These are phyloP conservation scores for Rhingia campestris DNA, from an alignment of 2,888 invertebrate species.

Conservation along the genomic window DNA sequence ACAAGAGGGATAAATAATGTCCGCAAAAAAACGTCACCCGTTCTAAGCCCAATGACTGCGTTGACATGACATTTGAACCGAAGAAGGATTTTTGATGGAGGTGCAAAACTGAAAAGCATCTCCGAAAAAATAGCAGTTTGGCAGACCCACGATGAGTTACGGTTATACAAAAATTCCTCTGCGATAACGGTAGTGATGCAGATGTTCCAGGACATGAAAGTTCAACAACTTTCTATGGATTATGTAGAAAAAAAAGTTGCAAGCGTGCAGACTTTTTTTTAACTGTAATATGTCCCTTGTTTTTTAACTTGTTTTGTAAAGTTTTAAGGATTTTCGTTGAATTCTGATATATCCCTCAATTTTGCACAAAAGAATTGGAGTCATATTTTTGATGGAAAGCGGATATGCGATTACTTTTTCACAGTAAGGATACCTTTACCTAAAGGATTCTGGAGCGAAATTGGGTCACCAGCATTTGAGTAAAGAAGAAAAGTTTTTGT, in stretches of 20 bases:
- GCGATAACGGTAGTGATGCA: background rate
- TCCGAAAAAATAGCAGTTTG: conserved; percentile 12
- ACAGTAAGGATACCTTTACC: too few species aligned
- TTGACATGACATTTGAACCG: conserved; percentile 66
- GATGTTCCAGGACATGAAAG: background rate
- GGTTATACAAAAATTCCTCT: background rate
- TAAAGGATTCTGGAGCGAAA: too few species aligned
- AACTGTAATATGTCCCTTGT: background rate
- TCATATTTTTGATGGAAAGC: too few species aligned
- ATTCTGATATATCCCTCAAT: too few species aligned
- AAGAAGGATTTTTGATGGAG: conserved; percentile 57
- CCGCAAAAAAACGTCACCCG: conserved; percentile 50
- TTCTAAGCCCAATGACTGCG: conserved; percentile 63
- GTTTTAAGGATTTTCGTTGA: too few species aligned
- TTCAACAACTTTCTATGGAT: background rate
- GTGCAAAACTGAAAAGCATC: conserved; percentile 40
- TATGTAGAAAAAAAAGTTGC: background rate
- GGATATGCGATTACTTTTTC: too few species aligned
- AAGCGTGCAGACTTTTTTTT: background rate
- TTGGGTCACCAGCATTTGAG: too few species aligned
- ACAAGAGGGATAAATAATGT: conserved; percentile 63
- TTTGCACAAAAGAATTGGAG: too few species aligned
- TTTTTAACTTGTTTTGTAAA: too few species aligned
- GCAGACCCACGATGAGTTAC: background rate
- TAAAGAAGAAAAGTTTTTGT: too few species aligned